A percentile compares a stretch with the other conserved stretches of the same genome.
Evolutionary conservation across 2,797 vertebrate genomes (phyloP).

Genomic region (Mycteria americana): DNA sequence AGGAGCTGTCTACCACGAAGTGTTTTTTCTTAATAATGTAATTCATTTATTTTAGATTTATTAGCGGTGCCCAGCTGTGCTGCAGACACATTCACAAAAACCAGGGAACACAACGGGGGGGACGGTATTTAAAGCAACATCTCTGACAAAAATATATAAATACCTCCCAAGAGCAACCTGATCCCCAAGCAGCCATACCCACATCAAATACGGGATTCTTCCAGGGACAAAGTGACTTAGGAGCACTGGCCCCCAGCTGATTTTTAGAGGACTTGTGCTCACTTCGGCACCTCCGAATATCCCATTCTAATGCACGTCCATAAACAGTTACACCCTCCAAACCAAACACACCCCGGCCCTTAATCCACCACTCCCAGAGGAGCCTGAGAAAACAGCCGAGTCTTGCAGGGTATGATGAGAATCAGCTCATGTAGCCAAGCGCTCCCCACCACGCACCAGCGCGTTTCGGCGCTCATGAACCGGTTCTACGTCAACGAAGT

Average conservation of each 20-base stretch:
- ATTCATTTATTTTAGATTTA: not conserved
- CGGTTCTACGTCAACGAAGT: not conserved
- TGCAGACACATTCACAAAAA: not conserved
- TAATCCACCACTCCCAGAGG: not conserved
- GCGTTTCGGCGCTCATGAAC: rapidly evolving
- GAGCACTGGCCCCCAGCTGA: not conserved
- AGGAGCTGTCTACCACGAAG: not conserved
- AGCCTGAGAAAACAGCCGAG: not conserved
- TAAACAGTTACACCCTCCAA: not conserved
- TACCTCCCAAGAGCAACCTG: not conserved
- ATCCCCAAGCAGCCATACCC: not conserved
- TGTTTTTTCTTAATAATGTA: not conserved
- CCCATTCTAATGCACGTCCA: not conserved
- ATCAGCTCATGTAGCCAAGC: not conserved
- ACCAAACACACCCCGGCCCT: not conserved
- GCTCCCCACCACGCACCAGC: not conserved
- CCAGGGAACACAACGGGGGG: rapidly evolving
- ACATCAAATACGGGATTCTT: rapidly evolving
- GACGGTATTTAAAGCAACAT: not conserved
- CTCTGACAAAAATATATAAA: not conserved
- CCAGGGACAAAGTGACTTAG: not conserved
- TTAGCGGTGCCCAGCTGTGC: not conserved
- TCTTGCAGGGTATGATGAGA: not conserved
- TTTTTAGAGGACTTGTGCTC: not conserved
- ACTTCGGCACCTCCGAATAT: not conserved